Base-by-base conservation (phyloP, 2,797 vertebrate species). In the Steatocranus sp. region DNA sequence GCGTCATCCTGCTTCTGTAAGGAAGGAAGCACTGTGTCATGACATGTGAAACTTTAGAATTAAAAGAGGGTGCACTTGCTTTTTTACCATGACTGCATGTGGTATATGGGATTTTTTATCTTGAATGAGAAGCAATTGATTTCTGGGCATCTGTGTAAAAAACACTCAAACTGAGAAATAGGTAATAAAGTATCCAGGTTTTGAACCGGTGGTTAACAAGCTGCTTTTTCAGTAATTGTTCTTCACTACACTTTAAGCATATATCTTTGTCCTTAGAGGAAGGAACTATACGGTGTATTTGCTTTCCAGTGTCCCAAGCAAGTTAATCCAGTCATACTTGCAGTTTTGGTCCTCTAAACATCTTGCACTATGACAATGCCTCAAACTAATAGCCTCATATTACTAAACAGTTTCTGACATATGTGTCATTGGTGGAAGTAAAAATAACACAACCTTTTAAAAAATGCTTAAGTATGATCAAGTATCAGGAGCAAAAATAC, bases 101-200 rank as follows among this genome's bases (percentile, higher is more conserved):
- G 11, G 58, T 20, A 20, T 38, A 38, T 20, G 58, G n/a, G 18
- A 63, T 18, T 0, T 38, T 63, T 63, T 61, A 0, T 63, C 32
- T 38, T 38, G 32, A 38, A 36, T 20, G 58, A 38, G 32, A 38
- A 63, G 34, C 1, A 0, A 0, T 14, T 63, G 4, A 25, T 54
- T 54, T 14, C 23, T 54, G 32, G 11, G 32, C 27, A 58, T 58
- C 9, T 58, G 2, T 58, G 6, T 58, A 14, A 38, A 36, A 63
- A 38, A 63, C 58, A 61, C 1, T 61, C 30, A n/a, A 34, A 34
- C 56, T 14, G 32, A 63, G 34, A 38, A 23, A 38, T 38, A 63
- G 32, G 11, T 38, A 20, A 63, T 12, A 63, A 63, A 14, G 18
- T 38, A 63, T 63, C 18, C 34, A 63, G 34, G 34, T 38, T 63